Evolutionary conservation across 2,113 vertebrate genomes (phyloP), one percentile per base, ranked within the genome.

Genomic region (Boleophthalmus pectinirostris): DNA sequence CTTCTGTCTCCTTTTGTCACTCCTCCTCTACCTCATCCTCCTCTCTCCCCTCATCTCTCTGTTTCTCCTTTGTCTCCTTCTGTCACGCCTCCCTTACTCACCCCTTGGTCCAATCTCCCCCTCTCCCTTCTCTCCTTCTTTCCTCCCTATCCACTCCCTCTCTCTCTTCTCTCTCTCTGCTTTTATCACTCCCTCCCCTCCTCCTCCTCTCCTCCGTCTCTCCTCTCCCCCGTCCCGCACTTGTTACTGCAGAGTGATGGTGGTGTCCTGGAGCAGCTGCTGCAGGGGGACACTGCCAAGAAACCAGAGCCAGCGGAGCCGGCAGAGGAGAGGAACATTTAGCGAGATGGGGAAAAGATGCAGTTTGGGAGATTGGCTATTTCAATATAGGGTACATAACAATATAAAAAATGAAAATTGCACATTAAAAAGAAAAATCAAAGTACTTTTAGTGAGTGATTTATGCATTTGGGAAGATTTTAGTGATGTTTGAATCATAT

Each of bases 211-310:
- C n/a, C n/a, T n/a, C n/a, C n/a, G n/a, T n/a, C n/a, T n/a, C n/a
- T n/a, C n/a, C n/a, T 68, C 75, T 83, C 80, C 85, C 85, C 80
- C 85, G 68, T 73, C 84, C 80, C 61, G 78, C 65, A 82, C 87
- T 90, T 79, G 73, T 91, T 90, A 89, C 3, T 54, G 78, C 79
- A 90, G 87, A 92, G 81, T 88, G 85, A 90, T 90, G 90, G 84
- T 70, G 80, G 43, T 83, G 88, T 82, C 80, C 85, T 67, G 72
- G 71, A 90, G 90, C 91, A 92, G 88, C 89, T 90, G 88, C 83
- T 86, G 79, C 79, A 43, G 83, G 85, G 78, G 75, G 1, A 54
- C 53, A 45, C 72, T 38, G 80, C 90, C 88, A 85, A 77, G 80
- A 82, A 69, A 82, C 5, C 53, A 68, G 77, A 77, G 51, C 56